Conservation (phyloP, 2,888 invertebrate species). For the Drosophila gaucha region DNA sequence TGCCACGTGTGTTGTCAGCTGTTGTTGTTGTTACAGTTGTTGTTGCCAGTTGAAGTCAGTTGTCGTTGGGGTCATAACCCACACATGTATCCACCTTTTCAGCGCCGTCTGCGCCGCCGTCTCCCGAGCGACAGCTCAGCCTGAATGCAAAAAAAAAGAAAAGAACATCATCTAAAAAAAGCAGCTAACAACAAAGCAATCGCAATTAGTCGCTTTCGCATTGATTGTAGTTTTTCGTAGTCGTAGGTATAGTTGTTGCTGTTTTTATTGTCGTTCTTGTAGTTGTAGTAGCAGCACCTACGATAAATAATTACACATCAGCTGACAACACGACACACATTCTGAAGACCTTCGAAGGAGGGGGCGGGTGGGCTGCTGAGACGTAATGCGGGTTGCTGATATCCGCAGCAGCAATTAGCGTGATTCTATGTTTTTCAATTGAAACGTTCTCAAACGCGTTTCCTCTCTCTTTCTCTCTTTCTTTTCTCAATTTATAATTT, state of each 20-base stretch:
- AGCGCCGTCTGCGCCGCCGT: slow-evolving; percentile 52
- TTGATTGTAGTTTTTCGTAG: slow-evolving; percentile 34
- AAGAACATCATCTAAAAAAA: slow-evolving; percentile 22
- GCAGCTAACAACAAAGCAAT: slow-evolving; percentile 53
- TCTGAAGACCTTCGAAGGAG: not conserved
- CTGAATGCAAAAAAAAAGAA: slow-evolving; percentile 30
- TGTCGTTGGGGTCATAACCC: slow-evolving; percentile 36
- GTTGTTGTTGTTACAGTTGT: slow-evolving; percentile 74
- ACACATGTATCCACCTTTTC: slow-evolving; percentile 57
- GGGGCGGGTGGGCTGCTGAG: not conserved
- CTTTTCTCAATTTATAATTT: too few species aligned
- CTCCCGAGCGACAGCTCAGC: slow-evolving; percentile 47
- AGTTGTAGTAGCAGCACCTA: slow-evolving; percentile 36
- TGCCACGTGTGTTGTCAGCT: slow-evolving; percentile 55
- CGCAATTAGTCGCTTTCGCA: slow-evolving; percentile 64
- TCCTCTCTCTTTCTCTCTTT: too few species aligned
- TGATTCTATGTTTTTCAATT: not conserved
- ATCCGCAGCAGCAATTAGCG: slow-evolving; percentile 33
- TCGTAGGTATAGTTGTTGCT: not conserved
- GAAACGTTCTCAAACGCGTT: not conserved
- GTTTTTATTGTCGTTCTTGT: slow-evolving; percentile 5
- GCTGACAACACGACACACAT: slow-evolving; percentile 74
- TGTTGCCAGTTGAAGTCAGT: slow-evolving; percentile 15
- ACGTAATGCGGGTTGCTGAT: slow-evolving; percentile 16
- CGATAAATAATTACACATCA: slow-evolving; percentile 57